Conservation (phyloP, 37 sponge, comb jelly and placozoan genomes). For the Aplysina aerophoba region DNA sequence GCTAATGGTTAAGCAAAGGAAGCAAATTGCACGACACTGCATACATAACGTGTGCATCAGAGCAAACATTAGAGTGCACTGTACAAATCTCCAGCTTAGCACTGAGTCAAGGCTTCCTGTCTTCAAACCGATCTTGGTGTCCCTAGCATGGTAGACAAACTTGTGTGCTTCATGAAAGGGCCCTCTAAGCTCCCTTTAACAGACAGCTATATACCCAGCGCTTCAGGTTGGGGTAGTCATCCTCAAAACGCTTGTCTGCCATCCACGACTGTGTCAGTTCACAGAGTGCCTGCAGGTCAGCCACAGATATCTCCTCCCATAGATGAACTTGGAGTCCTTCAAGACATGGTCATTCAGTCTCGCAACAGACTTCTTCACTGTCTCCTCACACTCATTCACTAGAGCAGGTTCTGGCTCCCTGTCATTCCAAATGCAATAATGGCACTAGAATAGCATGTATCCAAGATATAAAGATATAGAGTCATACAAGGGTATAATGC, state of each 20-base stretch:
- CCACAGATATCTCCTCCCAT: conserved; percentile 74
- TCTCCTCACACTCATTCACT: conserved; percentile 12
- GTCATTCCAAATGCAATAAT: conserved; percentile 16
- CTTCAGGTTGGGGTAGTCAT: conserved; percentile 50
- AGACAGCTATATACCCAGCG: conserved; percentile 64
- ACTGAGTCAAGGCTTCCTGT: neutral
- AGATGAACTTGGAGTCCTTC: conserved; percentile 70
- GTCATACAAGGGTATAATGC: no score
- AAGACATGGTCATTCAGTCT: conserved; percentile 61
- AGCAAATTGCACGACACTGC: no score
- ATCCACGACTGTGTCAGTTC: conserved; percentile 78
- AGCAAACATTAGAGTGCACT: no score
- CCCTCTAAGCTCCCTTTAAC: conserved; percentile 56
- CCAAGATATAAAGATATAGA: no score
- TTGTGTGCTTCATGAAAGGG: conserved; percentile 75
- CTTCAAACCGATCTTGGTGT: neutral
- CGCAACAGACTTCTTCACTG: conserved; percentile 33
- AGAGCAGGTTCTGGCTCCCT: conserved; percentile 28
- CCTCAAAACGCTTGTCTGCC: conserved; percentile 31
- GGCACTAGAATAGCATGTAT: conserved; percentile 3
- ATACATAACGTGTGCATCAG: no score
- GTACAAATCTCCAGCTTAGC: no score
- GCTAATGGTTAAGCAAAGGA: no score
- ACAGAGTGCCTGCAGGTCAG: conserved; percentile 82
- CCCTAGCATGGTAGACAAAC: conserved; percentile 58